Evolutionary conservation across 2,888 invertebrate genomes (phyloP).

Genomic region (Napeogenes inachia): DNA sequence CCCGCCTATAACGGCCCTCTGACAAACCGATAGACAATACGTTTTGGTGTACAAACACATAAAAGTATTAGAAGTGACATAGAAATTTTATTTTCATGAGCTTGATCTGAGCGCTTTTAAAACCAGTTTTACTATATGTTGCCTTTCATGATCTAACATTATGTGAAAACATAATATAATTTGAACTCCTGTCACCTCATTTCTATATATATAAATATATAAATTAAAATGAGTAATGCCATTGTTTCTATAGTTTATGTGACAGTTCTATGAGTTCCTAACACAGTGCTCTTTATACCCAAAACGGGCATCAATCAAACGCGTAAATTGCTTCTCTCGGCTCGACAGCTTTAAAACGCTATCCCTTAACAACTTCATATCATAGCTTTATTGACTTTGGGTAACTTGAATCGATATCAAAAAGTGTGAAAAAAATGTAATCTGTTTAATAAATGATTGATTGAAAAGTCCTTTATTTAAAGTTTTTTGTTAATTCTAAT

Average conservation of each 20-base stretch:
- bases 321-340: constrained; percentile 52
- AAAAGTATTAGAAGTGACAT: constrained; percentile 19
- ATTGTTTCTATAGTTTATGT: neutral
- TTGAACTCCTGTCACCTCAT: no score
- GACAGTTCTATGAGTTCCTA: constrained; percentile 17
- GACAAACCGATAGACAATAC: constrained; percentile 39
- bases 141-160: no score
- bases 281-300: constrained; percentile 36
- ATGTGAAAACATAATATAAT: no score
- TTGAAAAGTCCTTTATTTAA: no score
- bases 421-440: neutral
- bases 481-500: no score
- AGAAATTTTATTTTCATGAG: neutral
- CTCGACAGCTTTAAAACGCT: constrained; percentile 46
- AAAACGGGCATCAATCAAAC: constrained; percentile 58
- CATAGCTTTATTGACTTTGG: constrained; percentile 39
- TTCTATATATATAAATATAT: neutral
- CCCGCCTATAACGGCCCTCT: constrained; percentile 43
- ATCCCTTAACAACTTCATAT: constrained; percentile 42
- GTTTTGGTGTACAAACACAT: constrained; percentile 23
- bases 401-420: constrained; percentile 11
- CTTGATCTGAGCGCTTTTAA: no score
- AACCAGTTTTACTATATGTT: no score
- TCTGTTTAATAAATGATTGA: no score
- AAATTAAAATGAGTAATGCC: neutral